Percentiles rank a stretch among this genome's conserved stretches.
phyloP scores from a whole-genome alignment of 2,113 vertebrate genomes.

The Notarius quadriscutis region DNA sequence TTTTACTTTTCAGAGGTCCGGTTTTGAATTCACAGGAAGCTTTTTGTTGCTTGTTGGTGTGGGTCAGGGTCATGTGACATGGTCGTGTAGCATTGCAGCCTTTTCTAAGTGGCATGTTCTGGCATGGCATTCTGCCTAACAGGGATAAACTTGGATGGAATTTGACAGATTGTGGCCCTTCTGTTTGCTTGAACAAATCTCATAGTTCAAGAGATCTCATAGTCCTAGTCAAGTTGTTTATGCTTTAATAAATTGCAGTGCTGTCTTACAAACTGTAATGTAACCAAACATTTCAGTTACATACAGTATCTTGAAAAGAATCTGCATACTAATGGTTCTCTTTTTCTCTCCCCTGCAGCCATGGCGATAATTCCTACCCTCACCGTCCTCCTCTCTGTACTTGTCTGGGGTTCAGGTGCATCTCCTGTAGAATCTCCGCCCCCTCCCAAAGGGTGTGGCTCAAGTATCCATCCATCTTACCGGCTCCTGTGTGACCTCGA shows the following conservation, averaged over 20 bases:
- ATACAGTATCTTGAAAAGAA: background rate
- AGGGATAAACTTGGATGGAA: background rate
- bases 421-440: constrained; percentile 47
- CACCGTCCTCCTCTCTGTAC: constrained; percentile 80
- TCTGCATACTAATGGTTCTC: constrained; percentile 18
- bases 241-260: background rate
- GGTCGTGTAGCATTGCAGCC: background rate
- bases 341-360: constrained; percentile 50
- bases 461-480: constrained; percentile 84
- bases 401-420: constrained; percentile 78
- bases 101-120: background rate
- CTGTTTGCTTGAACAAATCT: background rate
- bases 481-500: constrained; percentile 93
- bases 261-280: background rate
- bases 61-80: background rate
- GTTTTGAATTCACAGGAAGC: background rate
- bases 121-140: background rate
- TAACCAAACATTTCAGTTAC: background rate
- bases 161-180: background rate
- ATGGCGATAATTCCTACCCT: constrained; percentile 69
- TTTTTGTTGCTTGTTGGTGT: background rate
- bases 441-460: constrained; percentile 83
- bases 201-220: background rate
- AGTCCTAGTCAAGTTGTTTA: background rate
- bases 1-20: background rate